phyloP scores from a whole-genome alignment of 1,140 invertebrate genomes.

The Drosophila grimshawi region DNA sequence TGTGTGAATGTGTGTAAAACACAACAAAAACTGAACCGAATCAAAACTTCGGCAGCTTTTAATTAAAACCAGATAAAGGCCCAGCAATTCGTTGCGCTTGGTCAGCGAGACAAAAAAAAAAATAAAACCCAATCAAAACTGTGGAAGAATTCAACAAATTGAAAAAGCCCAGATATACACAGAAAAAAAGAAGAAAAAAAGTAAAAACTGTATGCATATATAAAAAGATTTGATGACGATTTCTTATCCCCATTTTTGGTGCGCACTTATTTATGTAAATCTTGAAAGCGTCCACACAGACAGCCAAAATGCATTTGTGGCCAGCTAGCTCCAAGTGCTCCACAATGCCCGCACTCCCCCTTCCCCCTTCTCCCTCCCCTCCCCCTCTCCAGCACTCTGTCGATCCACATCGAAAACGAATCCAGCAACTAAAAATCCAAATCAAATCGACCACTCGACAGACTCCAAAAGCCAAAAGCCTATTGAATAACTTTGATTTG shows the following conservation, averaged over 20 bases:
- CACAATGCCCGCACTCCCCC: conserved; percentile 1
- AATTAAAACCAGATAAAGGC: conserved; percentile 71
- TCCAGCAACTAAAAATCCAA: conserved; percentile 44
- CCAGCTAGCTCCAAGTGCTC: conserved; percentile 32
- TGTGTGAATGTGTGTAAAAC: conserved; percentile 13
- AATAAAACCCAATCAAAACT: conserved; percentile 54
- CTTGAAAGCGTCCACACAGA: conserved; percentile 55
- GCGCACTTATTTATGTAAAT: conserved; percentile 80
- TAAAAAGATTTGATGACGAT: conserved; percentile 49
- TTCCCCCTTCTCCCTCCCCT: too few relatives aligned
- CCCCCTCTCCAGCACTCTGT: too few relatives aligned
- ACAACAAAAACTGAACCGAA: conserved; percentile 9
- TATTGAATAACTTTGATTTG: conserved; percentile 77
- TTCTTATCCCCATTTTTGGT: conserved; percentile 63
- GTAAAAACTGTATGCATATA: conserved; percentile 2
- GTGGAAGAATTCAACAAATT: conserved; percentile 34
- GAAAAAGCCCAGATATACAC: background rate
- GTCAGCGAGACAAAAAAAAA: conserved; percentile 43
- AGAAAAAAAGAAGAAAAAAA: background rate
- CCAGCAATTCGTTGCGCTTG: conserved; percentile 72
- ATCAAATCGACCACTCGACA: conserved; percentile 54
- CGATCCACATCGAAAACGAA: background rate
- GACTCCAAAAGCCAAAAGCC: conserved; percentile 55
- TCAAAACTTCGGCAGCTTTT: conserved; percentile 69
- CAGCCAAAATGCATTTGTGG: conserved; percentile 71